Evolutionary conservation across 2,797 vertebrate genomes (phyloP), one percentile per base, ranked within the genome.

Genomic region (Catharus ustulatus): DNA sequence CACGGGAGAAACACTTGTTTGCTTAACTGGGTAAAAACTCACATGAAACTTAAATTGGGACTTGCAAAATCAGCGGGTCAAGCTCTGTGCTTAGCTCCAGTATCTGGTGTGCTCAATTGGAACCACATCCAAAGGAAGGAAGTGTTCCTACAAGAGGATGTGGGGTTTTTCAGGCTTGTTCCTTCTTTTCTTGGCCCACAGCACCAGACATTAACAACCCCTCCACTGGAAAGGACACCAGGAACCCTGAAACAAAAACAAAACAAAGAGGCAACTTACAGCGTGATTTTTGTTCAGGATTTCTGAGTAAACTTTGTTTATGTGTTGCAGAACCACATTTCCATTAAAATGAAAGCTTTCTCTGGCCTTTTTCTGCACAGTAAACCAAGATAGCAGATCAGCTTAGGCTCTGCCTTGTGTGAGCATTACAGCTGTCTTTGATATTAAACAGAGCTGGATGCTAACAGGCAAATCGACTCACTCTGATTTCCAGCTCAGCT

Each of bases 381-480:
- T 82, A 87, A 84, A 68, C 26, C 1, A 52, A 95, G 90, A 96
- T 32, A 96, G 85, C 68, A 88, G 87, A 93, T 78, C 20, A 32
- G 80, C 84, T 96, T 62, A 86, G 68, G 36, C 59, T 81, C 72
- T 94, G 89, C 54, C 68, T 96, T 91, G 59, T 84, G 82, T 61
- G 94, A 96, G 71, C 27, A 26, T 78, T 75, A 48, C 90, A 94
- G 68, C 90, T 93, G 92, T 62, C 61, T 88, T 87, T 96, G 96
- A 97, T 95, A 94, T 62, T 97, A 96, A 97, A 96, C 97, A 98
- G 97, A 97, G 72, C 89, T 97, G 94, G 94, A 95, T 86, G 87
- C 84, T 94, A 93, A 89, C 64, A 89, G 32, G 40, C 77, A 88
- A 78, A 85, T 78, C 68, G 89, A 90, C 87, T 97, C 92, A 83